Evolutionary conservation across 2,797 vertebrate genomes (phyloP).

Genomic region (Thripadectes ignobilis): DNA sequence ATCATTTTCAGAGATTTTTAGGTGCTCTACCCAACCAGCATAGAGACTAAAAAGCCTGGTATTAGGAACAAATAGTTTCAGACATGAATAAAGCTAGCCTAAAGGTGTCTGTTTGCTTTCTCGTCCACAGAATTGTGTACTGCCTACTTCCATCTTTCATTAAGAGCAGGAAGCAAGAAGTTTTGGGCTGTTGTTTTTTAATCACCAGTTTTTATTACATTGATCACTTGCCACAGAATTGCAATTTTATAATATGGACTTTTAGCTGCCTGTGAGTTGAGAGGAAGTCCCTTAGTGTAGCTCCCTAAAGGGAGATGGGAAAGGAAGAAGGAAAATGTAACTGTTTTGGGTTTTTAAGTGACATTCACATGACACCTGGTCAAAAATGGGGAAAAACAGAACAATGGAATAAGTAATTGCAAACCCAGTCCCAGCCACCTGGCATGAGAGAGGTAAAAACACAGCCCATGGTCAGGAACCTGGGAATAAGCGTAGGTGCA

Average conservation of each 20-base stretch:
- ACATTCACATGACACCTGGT: conserved; percentile 24
- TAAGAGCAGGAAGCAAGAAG: neutral
- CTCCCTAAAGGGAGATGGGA: neutral
- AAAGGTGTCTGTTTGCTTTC: neutral
- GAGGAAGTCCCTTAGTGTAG: conserved; percentile 31
- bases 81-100: neutral
- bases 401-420: conserved; percentile 41
- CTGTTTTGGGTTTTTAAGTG: conserved; percentile 7
- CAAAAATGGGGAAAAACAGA: conserved; percentile 19
- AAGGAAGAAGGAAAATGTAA: conserved; percentile 28
- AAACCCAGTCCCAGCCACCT: conserved; percentile 21
- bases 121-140: neutral
- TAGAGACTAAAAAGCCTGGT: neutral
- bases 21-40: neutral
- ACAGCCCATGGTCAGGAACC: neutral
- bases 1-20: neutral
- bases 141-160: neutral
- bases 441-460: neutral
- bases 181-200: neutral
- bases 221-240: neutral
- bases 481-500: neutral
- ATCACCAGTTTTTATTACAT: neutral
- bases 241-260: neutral
- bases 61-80: neutral
- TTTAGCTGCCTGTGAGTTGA: neutral